Conservation (phyloP, 2,888 invertebrate species). For the Cataglyphis livida region DNA sequence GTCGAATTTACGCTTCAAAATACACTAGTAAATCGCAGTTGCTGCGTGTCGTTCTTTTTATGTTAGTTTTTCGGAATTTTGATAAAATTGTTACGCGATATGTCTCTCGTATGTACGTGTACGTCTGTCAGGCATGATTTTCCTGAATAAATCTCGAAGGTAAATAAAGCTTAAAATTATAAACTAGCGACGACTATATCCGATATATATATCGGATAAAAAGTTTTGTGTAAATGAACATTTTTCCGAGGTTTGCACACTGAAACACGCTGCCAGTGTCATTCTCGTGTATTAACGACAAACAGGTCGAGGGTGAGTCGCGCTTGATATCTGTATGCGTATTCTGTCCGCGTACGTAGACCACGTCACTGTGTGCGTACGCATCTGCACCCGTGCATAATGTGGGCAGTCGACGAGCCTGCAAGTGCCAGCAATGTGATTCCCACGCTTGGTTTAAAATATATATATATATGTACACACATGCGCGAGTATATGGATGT, state of each 20-base stretch:
- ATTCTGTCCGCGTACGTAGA: constrained; percentile 49
- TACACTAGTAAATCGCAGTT: constrained; percentile 14
- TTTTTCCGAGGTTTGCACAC: constrained; percentile 45
- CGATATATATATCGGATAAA: constrained; percentile 44
- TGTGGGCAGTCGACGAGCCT: constrained; percentile 59
- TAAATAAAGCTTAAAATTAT: constrained; percentile 53
- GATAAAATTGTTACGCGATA: background rate
- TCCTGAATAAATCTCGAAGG: constrained; percentile 36
- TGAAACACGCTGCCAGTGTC: constrained; percentile 48
- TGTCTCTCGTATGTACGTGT: background rate
- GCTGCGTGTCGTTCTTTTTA: background rate
- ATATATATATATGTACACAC: too few species aligned
- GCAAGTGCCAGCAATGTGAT: constrained; percentile 50
- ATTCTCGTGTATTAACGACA: constrained; percentile 66
- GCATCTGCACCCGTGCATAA: constrained; percentile 56
- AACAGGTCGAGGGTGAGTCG: constrained; percentile 47
- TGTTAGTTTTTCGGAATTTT: constrained; percentile 1
- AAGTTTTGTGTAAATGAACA: constrained; percentile 66
- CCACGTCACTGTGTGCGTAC: constrained; percentile 33
- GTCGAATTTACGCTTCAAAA: background rate
- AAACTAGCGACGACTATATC: constrained; percentile 61
- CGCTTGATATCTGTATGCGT: constrained; percentile 51
- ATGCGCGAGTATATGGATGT: too few species aligned
- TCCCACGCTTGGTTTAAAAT: constrained; percentile 44
- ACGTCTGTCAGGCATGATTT: constrained; percentile 23